A percentile compares a stretch with the other conserved stretches of the same genome.
These are phyloP conservation scores for Eubasilissa regina DNA, from an alignment of 1,140 invertebrate species.

Conservation along the genomic window DNA sequence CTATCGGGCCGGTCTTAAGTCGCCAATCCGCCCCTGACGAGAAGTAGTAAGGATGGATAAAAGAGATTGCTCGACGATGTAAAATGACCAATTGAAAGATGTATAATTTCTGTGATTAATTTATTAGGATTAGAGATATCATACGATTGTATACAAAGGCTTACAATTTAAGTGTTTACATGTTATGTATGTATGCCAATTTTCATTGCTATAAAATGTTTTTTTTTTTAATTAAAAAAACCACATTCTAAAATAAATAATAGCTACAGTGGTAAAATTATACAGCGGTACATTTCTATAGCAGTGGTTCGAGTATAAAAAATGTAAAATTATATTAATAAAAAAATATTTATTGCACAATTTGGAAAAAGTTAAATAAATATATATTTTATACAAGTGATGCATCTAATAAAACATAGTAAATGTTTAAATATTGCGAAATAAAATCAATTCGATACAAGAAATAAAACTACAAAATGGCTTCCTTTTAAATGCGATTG, in stretches of 20 bases:
- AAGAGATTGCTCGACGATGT: no score
- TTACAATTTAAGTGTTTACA: conserved; percentile 23
- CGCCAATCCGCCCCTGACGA: no score
- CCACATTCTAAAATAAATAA: no score
- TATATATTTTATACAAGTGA: conserved; percentile 18
- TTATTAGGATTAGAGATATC: conserved; percentile 26
- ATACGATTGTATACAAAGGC: conserved; percentile 20
- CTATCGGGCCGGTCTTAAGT: no score
- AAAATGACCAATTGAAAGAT: neutral
- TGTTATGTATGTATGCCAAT: neutral
- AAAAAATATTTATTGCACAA: conserved; percentile 30
- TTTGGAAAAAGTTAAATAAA: conserved; percentile 41
- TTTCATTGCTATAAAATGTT: neutral
- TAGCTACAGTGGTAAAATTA: no score
- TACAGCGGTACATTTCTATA: no score
- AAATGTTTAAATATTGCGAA: neutral
- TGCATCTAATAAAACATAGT: conserved; percentile 9
- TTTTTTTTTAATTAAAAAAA: no score
- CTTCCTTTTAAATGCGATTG: conserved; percentile 26
- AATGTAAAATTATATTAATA: conserved; percentile 1
- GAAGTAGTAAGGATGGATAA: no score
- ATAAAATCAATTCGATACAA: neutral
- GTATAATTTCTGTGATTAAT: conserved; percentile 16
- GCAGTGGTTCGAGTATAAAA: neutral
- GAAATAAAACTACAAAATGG: conserved; percentile 31